Percentiles rank a stretch among this genome's conserved stretches.
Conservation (phyloP, 2,888 invertebrate species). For the Tuberolachnus salignus region DNA sequence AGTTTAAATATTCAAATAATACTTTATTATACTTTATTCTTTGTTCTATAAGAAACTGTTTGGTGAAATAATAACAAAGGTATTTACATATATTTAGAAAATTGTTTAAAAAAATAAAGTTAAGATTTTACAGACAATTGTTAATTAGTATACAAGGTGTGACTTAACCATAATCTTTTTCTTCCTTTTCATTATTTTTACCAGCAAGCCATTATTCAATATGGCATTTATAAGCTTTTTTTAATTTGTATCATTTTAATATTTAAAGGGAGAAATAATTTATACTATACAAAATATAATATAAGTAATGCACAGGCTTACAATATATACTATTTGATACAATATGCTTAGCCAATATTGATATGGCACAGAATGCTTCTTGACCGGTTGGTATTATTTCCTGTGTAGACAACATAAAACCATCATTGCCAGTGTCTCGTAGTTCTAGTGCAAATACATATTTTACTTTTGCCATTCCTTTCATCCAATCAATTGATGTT, state of each 20-base stretch:
- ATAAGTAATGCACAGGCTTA: background rate
- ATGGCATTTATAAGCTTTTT: slow-evolving; percentile 52
- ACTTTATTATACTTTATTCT: no score
- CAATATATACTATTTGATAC: slow-evolving; percentile 8
- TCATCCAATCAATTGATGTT: slow-evolving; percentile 43
- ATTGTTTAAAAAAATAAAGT: no score
- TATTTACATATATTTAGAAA: no score
- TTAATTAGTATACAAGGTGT: no score
- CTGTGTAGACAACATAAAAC: slow-evolving; percentile 15
- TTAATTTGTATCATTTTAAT: background rate
- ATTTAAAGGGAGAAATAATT: background rate
- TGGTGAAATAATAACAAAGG: no score
- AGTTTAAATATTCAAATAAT: no score
- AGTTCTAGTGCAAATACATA: slow-evolving; percentile 36
- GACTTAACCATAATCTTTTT: no score
- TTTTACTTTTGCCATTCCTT: slow-evolving; percentile 25
- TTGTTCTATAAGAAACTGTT: no score
- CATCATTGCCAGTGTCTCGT: slow-evolving; percentile 25
- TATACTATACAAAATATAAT: background rate
- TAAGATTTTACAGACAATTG: no score
- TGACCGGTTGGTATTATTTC: slow-evolving; percentile 47
- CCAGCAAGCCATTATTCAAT: background rate
- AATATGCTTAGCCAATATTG: slow-evolving; percentile 10
- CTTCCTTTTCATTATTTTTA: no score
- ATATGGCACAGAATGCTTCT: slow-evolving; percentile 25